Conservation (phyloP, 2,113 vertebrate species). For the Ciconia maguari region DNA sequence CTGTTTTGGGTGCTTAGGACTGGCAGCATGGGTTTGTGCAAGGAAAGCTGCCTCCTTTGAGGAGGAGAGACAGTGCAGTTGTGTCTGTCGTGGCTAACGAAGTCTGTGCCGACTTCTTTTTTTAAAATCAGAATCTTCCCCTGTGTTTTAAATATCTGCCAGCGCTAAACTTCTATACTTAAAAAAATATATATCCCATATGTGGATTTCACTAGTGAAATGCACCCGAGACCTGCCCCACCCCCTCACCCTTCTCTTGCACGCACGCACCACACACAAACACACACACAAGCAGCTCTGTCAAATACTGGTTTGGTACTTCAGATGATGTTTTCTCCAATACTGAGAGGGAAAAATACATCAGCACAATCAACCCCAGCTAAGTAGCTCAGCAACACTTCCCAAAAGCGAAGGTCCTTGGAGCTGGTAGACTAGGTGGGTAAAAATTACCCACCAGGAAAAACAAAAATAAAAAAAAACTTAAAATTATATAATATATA, state of each 20-base stretch:
- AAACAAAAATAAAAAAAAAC: not conserved
- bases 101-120: not conserved
- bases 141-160: not conserved
- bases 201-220: constrained; percentile 15
- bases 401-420: constrained; percentile 35
- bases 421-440: constrained; percentile 55
- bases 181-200: constrained; percentile 52
- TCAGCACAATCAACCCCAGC: not conserved
- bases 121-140: not conserved
- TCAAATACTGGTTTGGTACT: constrained; percentile 52
- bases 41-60: not conserved
- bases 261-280: not conserved
- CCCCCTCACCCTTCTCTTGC: not conserved
- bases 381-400: constrained; percentile 36
- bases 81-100: not conserved
- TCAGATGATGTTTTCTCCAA: constrained; percentile 9
- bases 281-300: not conserved
- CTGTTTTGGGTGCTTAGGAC: not conserved
- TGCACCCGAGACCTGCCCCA: not conserved
- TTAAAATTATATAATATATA: constrained; percentile 2
- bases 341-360: constrained; percentile 22
- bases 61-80: not conserved
- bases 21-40: not conserved
- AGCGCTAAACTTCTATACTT: constrained; percentile 33
- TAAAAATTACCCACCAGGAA: constrained; percentile 28